Conservation (phyloP, 2,113 vertebrate species). For the Gobio gobio region DNA sequence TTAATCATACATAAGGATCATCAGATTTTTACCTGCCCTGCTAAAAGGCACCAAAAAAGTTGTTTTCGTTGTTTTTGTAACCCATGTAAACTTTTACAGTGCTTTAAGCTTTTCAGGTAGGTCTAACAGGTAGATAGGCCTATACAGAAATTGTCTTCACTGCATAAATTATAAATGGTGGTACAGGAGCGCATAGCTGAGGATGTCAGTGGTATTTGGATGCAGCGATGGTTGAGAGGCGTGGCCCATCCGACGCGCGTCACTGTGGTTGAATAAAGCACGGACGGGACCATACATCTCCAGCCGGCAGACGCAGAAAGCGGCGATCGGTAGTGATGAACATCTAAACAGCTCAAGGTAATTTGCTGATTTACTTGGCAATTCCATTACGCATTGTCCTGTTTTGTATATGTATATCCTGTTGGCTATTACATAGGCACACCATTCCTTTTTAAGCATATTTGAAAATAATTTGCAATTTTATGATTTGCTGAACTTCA, state of each 20-base stretch:
- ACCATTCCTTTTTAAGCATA: neutral
- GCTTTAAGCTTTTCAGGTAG: no score
- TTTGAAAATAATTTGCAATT: neutral
- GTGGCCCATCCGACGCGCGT: neutral
- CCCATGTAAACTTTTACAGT: no score
- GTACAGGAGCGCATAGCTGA: neutral
- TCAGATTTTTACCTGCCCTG: no score
- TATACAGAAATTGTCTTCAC: no score
- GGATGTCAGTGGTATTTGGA: neutral
- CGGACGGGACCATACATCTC: neutral
- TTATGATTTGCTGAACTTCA: neutral
- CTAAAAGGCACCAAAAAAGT: no score
- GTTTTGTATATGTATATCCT: neutral
- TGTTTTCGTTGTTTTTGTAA: no score
- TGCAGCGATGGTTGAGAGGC: neutral
- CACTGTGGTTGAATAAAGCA: neutral
- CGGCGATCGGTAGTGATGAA: neutral
- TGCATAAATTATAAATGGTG: no score
- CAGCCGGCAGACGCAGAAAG: neutral
- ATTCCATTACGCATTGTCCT: no score
- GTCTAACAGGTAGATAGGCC: no score
- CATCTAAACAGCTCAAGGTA: slow-evolving; percentile 12
- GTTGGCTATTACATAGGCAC: neutral
- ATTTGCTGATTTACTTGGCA: neutral
- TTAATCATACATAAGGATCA: neutral